Conservation (phyloP, 2,888 invertebrate genomes). For the Abrostola triplasia region DNA sequence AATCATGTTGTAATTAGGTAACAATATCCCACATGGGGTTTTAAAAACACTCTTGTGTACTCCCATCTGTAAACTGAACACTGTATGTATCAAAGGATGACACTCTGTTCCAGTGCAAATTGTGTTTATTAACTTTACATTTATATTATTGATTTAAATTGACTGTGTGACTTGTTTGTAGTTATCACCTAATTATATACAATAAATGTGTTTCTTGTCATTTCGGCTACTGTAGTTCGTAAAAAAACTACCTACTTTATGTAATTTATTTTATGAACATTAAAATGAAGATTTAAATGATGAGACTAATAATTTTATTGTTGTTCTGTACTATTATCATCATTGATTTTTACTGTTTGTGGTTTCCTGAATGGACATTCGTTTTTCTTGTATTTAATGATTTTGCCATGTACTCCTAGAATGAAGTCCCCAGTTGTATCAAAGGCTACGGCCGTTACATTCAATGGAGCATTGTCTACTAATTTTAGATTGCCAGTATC, state of each 20-base stretch:
- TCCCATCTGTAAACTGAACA: too few species aligned
- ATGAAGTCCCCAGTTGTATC: conserved; percentile 72
- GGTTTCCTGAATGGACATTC: conserved; percentile 62
- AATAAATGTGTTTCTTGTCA: conserved; percentile 13
- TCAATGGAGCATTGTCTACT: conserved; percentile 70
- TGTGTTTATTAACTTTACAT: too few species aligned
- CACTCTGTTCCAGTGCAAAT: too few species aligned
- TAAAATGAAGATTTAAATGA: conserved; percentile 51
- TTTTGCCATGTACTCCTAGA: conserved; percentile 71
- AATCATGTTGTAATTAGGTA: too few species aligned
- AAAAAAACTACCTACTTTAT: conserved; percentile 20
- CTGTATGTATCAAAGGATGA: too few species aligned
- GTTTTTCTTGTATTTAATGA: conserved; percentile 73
- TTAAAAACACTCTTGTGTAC: too few species aligned
- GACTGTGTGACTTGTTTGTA: conserved; percentile 14
- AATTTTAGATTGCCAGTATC: conserved; percentile 68
- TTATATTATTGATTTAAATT: conserved; percentile 6
- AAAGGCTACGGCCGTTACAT: conserved; percentile 77
- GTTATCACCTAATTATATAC: conserved; percentile 12
- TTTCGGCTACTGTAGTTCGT: conserved; percentile 32
- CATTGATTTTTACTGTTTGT: conserved; percentile 33
- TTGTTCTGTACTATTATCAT: conserved; percentile 6
- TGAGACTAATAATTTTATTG: conserved; percentile 10
- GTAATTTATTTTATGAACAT: conserved; percentile 63
- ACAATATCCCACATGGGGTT: too few species aligned